Conservation (phyloP, 2,888 invertebrate genomes). For the Cosmopolites sordidus region DNA sequence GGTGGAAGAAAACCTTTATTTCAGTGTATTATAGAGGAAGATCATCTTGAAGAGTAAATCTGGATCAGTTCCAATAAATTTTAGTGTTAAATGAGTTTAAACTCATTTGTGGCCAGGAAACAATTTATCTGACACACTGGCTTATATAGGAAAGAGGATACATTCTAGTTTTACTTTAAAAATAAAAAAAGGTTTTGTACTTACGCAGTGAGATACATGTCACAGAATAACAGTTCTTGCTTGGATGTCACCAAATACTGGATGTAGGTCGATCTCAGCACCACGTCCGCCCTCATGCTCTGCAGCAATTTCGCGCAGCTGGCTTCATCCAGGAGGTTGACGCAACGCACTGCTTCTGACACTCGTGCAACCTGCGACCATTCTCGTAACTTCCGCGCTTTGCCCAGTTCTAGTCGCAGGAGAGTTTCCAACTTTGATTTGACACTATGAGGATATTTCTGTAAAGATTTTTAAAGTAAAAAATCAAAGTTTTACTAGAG, state of each 20-base stretch:
- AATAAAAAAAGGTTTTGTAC: no score
- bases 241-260: constrained; percentile 77
- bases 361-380: constrained; percentile 73
- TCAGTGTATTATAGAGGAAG: no score
- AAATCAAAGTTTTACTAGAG: no score
- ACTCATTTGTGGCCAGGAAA: no score
- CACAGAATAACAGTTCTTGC: constrained; percentile 71
- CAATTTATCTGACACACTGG: no score
- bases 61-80: no score
- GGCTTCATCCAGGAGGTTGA: constrained; percentile 63
- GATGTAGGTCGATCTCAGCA: constrained; percentile 72
- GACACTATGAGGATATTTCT: constrained; percentile 34
- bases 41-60: no score
- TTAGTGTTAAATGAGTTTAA: no score
- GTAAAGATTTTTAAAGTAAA: constrained; percentile 23
- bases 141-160: no score
- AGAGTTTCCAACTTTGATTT: constrained; percentile 58
- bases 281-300: constrained; percentile 71
- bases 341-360: constrained; percentile 77
- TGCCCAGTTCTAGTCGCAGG: constrained; percentile 72
- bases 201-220: constrained; percentile 67
- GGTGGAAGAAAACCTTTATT: no score
- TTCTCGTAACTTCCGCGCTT: constrained; percentile 76
- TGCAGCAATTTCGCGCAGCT: constrained; percentile 71
- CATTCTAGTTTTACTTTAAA: no score